Evolutionary conservation across 30 jellyfish, hydroid and myxozoan species (phyloP).

Genomic region (Pelagia noctiluca): DNA sequence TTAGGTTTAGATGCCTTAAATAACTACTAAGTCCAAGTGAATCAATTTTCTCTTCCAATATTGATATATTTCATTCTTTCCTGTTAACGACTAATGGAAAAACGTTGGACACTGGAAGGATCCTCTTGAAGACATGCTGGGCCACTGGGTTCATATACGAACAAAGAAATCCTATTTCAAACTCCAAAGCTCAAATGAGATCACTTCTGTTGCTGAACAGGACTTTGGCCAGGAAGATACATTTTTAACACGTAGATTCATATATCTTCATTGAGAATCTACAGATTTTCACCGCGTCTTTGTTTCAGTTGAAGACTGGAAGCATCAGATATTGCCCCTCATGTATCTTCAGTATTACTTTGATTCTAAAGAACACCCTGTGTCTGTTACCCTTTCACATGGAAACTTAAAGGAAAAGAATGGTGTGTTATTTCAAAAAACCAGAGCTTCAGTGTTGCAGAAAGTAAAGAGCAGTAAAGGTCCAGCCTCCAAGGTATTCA

Average conservation of each 20-base stretch:
- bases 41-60: too few species aligned
- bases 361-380: constrained; percentile 12
- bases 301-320: constrained; percentile 9
- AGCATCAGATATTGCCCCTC: neutral
- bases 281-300: constrained; percentile 30
- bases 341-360: neutral
- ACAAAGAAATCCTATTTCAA: neutral
- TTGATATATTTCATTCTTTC: too few species aligned
- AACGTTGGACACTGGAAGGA: neutral
- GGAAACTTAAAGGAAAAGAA: constrained; percentile 34
- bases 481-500: constrained; percentile 7
- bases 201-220: constrained; percentile 2
- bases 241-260: neutral
- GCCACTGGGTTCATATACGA: constrained; percentile 4
- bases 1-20: too few species aligned
- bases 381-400: constrained; percentile 12
- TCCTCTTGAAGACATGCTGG: neutral
- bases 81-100: too few species aligned
- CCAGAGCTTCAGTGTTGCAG: constrained; percentile 4
- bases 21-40: too few species aligned
- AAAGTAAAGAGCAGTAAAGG: constrained; percentile 14
- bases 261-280: constrained; percentile 7
- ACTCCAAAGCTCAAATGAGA: neutral
- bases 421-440: constrained; percentile 9
- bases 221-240: constrained; percentile 13